Evolutionary conservation across 2,888 invertebrate species (phyloP), one percentile per base, ranked within the genome.

Genomic region (Apodemia mormo): DNA sequence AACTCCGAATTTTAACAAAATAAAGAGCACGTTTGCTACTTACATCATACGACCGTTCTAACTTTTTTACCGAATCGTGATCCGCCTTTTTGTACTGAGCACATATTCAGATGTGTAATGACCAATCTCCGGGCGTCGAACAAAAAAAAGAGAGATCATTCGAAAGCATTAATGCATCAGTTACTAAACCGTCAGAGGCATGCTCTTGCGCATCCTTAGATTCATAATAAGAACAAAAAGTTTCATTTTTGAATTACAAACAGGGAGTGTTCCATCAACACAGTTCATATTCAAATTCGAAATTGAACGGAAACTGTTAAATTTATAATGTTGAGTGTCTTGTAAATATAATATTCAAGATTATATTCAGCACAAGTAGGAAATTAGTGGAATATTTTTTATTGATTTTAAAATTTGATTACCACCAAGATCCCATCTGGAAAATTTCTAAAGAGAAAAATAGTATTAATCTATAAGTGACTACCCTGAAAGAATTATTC

Each of bases 91-190:
- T 90, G 85, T 89, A 81, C 81, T 85, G 86, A 87, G 85, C 87
- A 88, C 88, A 91, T 90, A 92, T 92, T 92, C 92, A 92, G 89
- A 92, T 92, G 88, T 87, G 91, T 91, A 90, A 90, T 90, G 91
- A 90, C 89, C 91, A 90, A 92, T 92, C 92, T 91, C 90, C 90
- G 88, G 86, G 87, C 87, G 87, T 84, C 77, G 85, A 81, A 86
- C 81, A 88, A 87, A 89, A 88, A 86, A 84, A 84, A 81, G 82
- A 81, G 80, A 85, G 84, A 87, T 86, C 87, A 87, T 88, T 89
- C 85, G 85, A 85, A 68, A 79, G 86, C 88, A 91, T 92, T 91
- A 92, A 93, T 92, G 92, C 92, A 91, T 91, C 90, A 89, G 89
- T 90, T 90, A 92, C 92, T 92, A 92, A 93, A 92, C 90, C 92